phyloP scores from a whole-genome alignment of 2,888 invertebrate species.

The Eutolmus rufibarbis region DNA sequence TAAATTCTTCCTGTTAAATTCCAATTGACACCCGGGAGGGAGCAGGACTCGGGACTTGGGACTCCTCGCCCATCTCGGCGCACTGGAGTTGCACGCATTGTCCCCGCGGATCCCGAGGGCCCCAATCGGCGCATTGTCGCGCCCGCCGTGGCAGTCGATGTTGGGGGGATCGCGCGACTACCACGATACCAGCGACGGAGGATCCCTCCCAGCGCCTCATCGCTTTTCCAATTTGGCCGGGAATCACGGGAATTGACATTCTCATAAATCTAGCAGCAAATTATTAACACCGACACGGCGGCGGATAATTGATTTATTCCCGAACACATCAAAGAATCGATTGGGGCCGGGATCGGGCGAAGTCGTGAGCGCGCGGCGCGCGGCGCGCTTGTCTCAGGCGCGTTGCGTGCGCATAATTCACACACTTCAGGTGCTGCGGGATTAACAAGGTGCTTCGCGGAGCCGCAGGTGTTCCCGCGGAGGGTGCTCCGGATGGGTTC shows the following conservation, averaged over 20 bases:
- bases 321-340: slow-evolving; percentile 21
- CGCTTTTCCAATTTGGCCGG: slow-evolving; percentile 21
- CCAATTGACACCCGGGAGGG: slow-evolving; percentile 17
- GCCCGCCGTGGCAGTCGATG: not conserved
- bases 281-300: slow-evolving; percentile 32
- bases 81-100: not conserved
- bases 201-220: too few relatives aligned
- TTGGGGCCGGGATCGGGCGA: not conserved
- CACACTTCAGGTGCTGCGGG: slow-evolving; percentile 14
- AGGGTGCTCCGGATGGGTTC: not conserved
- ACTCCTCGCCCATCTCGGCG: not conserved
- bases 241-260: not conserved
- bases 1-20: slow-evolving; percentile 41
- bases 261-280: slow-evolving; percentile 26
- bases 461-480: slow-evolving; percentile 26
- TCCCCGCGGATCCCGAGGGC: not conserved
- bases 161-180: not conserved
- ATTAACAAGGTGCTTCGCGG: slow-evolving; percentile 34
- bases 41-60: not conserved
- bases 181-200: too few relatives aligned
- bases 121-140: not conserved
- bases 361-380: slow-evolving; percentile 14
- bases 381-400: not conserved
- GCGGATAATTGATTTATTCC: slow-evolving; percentile 37
- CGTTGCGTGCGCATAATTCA: slow-evolving; percentile 31